Conservation (phyloP, 2,113 vertebrate species). For the Sceloporus undulatus region DNA sequence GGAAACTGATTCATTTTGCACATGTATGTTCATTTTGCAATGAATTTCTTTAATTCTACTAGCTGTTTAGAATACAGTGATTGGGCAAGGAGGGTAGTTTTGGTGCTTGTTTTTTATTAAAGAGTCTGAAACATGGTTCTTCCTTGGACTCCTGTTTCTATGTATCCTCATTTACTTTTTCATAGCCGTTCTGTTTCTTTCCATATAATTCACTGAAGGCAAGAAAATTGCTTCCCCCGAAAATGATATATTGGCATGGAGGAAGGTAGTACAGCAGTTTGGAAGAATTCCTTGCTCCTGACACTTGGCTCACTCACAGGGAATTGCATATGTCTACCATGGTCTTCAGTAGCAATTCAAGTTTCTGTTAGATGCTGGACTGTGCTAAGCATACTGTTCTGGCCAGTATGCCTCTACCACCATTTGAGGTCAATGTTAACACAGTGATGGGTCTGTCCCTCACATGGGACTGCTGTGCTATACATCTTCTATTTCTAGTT, state of each 20-base stretch:
- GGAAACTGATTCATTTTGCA: not conserved
- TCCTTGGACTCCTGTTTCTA: not conserved
- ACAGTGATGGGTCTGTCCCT: not conserved
- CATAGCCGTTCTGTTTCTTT: not conserved
- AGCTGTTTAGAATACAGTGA: not conserved
- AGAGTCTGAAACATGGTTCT: no score
- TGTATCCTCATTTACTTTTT: not conserved
- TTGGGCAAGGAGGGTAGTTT: no score
- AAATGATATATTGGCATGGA: not conserved
- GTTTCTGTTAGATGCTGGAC: no score
- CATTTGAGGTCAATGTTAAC: not conserved
- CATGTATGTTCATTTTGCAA: not conserved
- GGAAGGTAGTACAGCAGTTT: not conserved
- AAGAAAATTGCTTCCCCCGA: not conserved
- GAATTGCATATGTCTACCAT: not conserved
- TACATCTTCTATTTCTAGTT: not conserved
- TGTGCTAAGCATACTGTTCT: not conserved
- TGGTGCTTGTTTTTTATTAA: not conserved
- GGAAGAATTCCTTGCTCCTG: not conserved
- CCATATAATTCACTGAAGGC: not conserved
- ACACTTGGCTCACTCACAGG: not conserved
- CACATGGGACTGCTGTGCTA: not conserved
- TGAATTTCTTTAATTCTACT: not conserved
- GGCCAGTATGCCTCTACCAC: not conserved
- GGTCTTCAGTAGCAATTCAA: not conserved